Conservation (phyloP, 2,797 vertebrate species). For the Sphenodon punctatus region DNA sequence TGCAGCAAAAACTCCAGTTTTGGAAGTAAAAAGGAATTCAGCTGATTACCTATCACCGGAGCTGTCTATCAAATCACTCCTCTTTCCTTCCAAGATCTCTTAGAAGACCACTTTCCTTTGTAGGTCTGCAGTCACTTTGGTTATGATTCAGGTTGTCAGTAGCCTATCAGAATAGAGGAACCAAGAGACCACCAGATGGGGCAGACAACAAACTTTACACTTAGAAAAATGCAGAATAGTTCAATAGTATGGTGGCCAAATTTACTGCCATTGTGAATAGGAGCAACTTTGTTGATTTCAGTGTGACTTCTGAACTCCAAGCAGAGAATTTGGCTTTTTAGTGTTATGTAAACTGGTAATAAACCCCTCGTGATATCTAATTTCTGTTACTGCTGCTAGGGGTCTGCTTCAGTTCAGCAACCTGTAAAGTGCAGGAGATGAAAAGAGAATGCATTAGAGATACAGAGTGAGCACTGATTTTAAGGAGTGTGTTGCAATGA, state of each 20-base stretch:
- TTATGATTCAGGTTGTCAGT: background rate
- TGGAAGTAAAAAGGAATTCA: background rate
- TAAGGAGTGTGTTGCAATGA: background rate
- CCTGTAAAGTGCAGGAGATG: background rate
- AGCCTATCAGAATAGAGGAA: background rate
- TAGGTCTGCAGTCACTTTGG: background rate
- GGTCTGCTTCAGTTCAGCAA: background rate
- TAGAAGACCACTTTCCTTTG: slow-evolving; percentile 3
- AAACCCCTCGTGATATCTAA: background rate
- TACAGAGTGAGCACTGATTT: background rate
- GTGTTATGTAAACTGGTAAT: background rate
- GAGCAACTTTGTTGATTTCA: background rate
- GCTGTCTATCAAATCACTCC: background rate
- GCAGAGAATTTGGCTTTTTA: background rate
- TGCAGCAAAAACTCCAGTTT: background rate
- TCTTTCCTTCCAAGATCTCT: background rate
- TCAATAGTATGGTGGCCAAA: background rate
- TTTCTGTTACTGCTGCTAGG: background rate
- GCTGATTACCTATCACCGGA: background rate
- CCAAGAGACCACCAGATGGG: background rate
- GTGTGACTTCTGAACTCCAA: background rate
- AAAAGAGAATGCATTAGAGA: background rate
- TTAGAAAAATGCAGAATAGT: background rate
- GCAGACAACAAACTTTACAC: background rate
- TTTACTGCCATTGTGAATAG: background rate